Percentiles rank a stretch among this genome's conserved stretches.
Evolutionary conservation across 2,888 invertebrate genomes (phyloP).

Genomic region (Lacanobia wlatinum): DNA sequence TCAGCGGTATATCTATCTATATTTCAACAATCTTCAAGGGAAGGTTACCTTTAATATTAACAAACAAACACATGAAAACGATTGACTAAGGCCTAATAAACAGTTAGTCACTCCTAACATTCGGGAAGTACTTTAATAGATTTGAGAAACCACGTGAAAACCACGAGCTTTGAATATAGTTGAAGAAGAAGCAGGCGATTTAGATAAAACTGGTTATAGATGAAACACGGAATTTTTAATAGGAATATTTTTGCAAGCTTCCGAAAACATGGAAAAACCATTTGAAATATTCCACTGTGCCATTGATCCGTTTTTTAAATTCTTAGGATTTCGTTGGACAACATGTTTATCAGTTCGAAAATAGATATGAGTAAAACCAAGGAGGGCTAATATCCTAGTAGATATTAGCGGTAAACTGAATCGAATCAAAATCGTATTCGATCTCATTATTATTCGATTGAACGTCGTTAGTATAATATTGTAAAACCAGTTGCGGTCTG

Average conservation of each 20-base stretch:
- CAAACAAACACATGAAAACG: conserved; percentile 54
- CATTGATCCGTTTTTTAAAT: not conserved
- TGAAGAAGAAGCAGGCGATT: not conserved
- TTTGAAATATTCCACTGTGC: not conserved
- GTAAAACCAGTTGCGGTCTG: conserved; percentile 54
- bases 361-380: conserved; percentile 6
- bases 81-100: conserved; percentile 67
- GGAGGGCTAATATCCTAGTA: not conserved
- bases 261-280: conserved; percentile 32
- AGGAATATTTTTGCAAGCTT: conserved; percentile 12
- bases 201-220: not conserved
- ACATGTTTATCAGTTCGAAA: not conserved
- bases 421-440: conserved; percentile 26
- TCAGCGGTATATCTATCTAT: conserved; percentile 49
- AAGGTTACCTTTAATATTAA: conserved; percentile 75
- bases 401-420: conserved; percentile 23
- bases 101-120: conserved; percentile 48
- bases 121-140: conserved; percentile 42
- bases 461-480: conserved; percentile 42
- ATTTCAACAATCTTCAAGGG: conserved; percentile 76
- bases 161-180: not conserved
- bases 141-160: conserved; percentile 11
- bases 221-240: not conserved
- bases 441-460: conserved; percentile 55
- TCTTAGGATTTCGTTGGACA: not conserved